Evolutionary conservation across 1,140 invertebrate genomes (phyloP), one percentile per base, ranked within the genome.

Genomic region (Dryas iulia): DNA sequence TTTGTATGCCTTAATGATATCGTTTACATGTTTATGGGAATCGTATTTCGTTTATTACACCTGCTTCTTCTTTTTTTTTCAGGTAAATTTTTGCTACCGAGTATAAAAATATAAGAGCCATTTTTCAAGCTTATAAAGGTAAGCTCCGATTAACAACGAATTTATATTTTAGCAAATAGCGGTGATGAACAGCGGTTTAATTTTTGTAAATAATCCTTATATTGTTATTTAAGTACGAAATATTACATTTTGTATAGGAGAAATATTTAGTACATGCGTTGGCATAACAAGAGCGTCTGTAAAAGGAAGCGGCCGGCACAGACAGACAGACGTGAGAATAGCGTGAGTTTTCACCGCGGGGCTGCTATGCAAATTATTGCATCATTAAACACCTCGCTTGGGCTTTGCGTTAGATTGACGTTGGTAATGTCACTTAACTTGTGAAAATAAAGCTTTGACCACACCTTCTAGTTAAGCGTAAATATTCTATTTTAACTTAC

Each of bases 321-420:
- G 84, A 85, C 39, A 69, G 84, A 85, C 77, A 78, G 89, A 91
- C 87, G 83, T 90, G 87, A 88, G 87, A 91, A 91, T 88, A 80
- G 85, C 57, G 77, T 60, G 78, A 66, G 79, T 82, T 79, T 74
- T 74, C 80, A 71, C 73, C 71, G 70, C 79, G 73, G 77, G 81
- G 78, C 73, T 68, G 74, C 82, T 88, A 91, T 91, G 89, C 87
- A 91, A 90, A 91, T 90, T 85, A 87, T 91, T 85, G 87, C 84
- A 88, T 91, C 89, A 89, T 91, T 91, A 91, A 88, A 88, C 86
- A 89, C 86, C 83, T 84, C 70, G 81, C 75, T 72, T 72, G 74
- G 62, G 81, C 78, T 81, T 84, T 78, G 86, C 78, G 83, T 84
- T 85, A 78, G 84, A 82, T 82, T 84, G 89, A 89, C 89, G 76